phyloP scores from a whole-genome alignment of 1,140 invertebrate genomes.

The Acyrthosiphon pisum region DNA sequence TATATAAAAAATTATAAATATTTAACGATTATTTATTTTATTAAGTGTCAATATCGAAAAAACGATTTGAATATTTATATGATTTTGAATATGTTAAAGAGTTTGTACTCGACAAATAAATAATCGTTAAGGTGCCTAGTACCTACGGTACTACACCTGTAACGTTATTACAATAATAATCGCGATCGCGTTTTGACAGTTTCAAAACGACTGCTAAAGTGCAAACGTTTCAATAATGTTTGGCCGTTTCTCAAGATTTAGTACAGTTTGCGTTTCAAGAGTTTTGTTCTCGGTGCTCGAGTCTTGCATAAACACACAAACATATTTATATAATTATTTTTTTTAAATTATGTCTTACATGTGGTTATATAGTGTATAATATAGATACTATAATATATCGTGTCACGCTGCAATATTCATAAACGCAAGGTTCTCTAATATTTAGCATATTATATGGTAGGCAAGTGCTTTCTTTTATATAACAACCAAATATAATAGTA shows the following conservation, averaged over 20 bases:
- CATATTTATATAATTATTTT: background rate
- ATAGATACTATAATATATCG: background rate
- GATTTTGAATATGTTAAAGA: background rate
- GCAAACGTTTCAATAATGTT: background rate
- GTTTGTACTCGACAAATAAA: background rate
- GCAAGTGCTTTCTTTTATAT: slow-evolving; percentile 29
- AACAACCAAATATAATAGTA: background rate
- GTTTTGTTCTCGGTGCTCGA: background rate
- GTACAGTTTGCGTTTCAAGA: background rate
- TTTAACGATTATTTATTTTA: background rate
- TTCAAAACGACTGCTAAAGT: background rate
- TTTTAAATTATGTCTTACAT: background rate
- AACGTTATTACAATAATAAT: background rate
- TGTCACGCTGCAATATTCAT: background rate
- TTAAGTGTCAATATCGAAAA: too few species aligned
- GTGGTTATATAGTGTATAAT: background rate
- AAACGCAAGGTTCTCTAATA: background rate
- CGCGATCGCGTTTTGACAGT: background rate
- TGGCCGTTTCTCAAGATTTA: background rate
- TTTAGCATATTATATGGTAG: background rate
- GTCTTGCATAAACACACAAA: background rate
- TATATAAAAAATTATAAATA: background rate
- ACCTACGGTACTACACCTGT: background rate
- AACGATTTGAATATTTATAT: too few species aligned
- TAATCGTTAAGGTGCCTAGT: background rate